Evolutionary conservation across 2,888 invertebrate genomes (phyloP), one percentile per base, ranked within the genome.

Genomic region (Stratiomys singularior): DNA sequence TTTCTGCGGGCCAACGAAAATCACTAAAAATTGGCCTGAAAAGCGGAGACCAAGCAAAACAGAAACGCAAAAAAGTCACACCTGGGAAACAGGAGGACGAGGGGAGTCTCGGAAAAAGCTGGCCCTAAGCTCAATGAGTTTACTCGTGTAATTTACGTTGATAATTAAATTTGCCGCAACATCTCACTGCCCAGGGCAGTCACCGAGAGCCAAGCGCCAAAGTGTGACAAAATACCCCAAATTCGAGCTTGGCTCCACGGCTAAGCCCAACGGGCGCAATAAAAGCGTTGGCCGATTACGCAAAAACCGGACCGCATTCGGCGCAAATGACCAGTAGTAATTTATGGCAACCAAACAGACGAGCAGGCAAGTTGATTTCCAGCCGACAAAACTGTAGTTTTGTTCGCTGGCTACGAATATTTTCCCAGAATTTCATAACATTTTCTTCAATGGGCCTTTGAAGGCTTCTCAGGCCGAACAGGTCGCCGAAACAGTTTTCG

Each of bases 251-350:
- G 37, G 37, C 37, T 37, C 37, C 37, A 9, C 37, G 37, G 37
- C n/a, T 28, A 13, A 2, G 64, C 64, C 64, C 64, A 30, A 64
- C 9, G 28, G 64, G 5, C 25, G 15, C 30, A 44, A 47, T 44
- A 69, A 69, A 25, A 47, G 27, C 21, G 47, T 44, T 47, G 46
- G 15, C 25, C 69, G 46, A 66, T 69, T 69, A 69, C 69, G 69
- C 69, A 69, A 63, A n/a, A 64, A 27, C 67, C 67, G 67, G 67
- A 46, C 67, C 67, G 9, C 18, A 69, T 46, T 69, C 37, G 30
- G 66, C n/a, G 30, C n/a, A 66, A 37, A 37, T 37, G 37, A 52
- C 52, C 7, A 52, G 52, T 13, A 9, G 15, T 52, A 52, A 52
- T 52, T 47, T 69, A 25, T 30, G 47, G 46, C 69, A 47, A 1